Conservation (phyloP, 1,140 invertebrate genomes). For the Heliconius hewitsoni region DNA sequence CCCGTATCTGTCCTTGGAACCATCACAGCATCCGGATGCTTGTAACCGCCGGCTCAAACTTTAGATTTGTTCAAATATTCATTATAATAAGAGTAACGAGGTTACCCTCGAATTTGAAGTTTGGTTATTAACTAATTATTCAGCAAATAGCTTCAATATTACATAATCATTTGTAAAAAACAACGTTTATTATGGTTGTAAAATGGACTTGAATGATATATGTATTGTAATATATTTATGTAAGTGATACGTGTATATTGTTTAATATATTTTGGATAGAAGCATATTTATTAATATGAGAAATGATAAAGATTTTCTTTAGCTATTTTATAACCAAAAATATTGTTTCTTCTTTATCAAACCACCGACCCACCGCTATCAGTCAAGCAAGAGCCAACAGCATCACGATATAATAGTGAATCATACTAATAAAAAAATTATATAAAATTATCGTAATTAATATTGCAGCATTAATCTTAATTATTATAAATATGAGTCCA, state of each 20-base stretch:
- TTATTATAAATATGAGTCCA: neutral
- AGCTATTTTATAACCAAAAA: too few species aligned
- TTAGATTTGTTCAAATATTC: slow-evolving; percentile 13
- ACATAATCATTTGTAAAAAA: neutral
- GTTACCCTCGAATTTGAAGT: neutral
- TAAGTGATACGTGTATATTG: too few species aligned
- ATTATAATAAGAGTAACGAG: slow-evolving; percentile 9
- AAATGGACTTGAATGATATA: neutral
- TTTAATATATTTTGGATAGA: too few species aligned
- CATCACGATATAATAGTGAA: too few species aligned
- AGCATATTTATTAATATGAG: too few species aligned
- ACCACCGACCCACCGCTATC: too few species aligned
- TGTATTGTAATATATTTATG: too few species aligned
- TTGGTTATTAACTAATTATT: slow-evolving; percentile 10
- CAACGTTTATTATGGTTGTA: neutral
- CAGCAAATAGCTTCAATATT: slow-evolving; percentile 1
- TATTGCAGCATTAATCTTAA: neutral
- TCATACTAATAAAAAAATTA: neutral
- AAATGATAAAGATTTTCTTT: too few species aligned
- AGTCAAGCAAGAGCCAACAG: too few species aligned
- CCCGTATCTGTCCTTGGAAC: slow-evolving; percentile 34
- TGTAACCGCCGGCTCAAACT: slow-evolving; percentile 3
- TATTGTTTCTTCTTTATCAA: too few species aligned
- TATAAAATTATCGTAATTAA: neutral
- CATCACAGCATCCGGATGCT: slow-evolving; percentile 31